Conservation (phyloP, 2,888 invertebrate species). For the Leptinotarsa haldemani region DNA sequence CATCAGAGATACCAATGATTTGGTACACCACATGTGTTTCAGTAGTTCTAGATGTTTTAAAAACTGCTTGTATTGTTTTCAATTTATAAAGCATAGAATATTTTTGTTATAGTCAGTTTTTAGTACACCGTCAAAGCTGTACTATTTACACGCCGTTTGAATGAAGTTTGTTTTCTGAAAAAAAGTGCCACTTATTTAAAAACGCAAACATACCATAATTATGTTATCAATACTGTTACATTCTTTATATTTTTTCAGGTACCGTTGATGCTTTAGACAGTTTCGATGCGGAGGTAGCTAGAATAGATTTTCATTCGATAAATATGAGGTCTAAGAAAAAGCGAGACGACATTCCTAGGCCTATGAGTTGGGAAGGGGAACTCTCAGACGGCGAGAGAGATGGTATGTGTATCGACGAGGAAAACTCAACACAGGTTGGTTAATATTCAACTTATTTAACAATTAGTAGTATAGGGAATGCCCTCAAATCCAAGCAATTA, state of each 20-base stretch:
- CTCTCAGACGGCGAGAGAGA: constrained; percentile 84
- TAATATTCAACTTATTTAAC: background rate
- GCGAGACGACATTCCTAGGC: constrained; percentile 69
- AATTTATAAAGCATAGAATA: no score
- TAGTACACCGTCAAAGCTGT: no score
- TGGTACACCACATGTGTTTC: no score
- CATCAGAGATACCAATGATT: no score
- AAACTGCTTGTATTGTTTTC: no score
- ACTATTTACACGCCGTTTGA: no score
- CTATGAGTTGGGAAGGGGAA: constrained; percentile 96
- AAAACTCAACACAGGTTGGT: constrained; percentile 54
- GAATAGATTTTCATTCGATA: constrained; percentile 75
- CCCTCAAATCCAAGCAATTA: background rate
- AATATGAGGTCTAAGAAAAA: constrained; percentile 62
- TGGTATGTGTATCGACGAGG: constrained; percentile 60
- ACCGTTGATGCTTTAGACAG: constrained; percentile 69
- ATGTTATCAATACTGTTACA: background rate
- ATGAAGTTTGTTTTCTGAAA: no score
- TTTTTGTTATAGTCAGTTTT: no score
- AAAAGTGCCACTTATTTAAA: no score
- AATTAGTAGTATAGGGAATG: background rate
- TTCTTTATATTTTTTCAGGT: constrained; percentile 32
- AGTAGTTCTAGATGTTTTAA: no score
- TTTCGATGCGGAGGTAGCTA: constrained; percentile 84
- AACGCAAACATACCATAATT: no score